Percentiles rank a stretch among this genome's conserved stretches.
Evolutionary conservation across 2,113 vertebrate genomes (phyloP).

Genomic region (Pitta sordida): DNA sequence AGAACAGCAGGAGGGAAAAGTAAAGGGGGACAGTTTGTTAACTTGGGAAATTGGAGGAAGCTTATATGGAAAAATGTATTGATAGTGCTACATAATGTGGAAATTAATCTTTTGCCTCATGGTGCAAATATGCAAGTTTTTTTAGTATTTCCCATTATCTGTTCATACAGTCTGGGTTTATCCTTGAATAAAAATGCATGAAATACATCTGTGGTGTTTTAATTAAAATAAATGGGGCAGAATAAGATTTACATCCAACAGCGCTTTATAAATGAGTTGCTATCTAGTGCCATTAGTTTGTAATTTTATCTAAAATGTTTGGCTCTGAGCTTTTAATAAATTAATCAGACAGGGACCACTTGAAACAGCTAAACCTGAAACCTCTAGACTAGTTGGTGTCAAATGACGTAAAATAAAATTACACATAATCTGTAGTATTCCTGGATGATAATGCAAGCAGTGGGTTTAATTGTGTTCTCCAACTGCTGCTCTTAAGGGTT

Average conservation of each 20-base stretch:
- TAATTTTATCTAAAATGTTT: background rate
- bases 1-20: background rate
- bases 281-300: background rate
- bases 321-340: background rate
- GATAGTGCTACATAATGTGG: background rate
- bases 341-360: background rate
- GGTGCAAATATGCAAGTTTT: background rate
- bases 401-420: background rate
- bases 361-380: background rate
- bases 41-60: background rate
- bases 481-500: background rate
- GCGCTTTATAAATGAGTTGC: background rate
- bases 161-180: background rate
- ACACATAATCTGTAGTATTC: background rate
- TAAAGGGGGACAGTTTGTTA: background rate
- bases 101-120: background rate
- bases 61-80: background rate
- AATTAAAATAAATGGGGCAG: background rate
- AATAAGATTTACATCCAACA: background rate
- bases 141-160: background rate
- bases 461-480: background rate
- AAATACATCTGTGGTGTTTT: background rate
- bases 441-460: background rate
- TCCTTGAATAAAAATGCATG: background rate
- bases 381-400: background rate